Conservation (phyloP, 2,797 vertebrate genomes). For the Acridotheres tristis region DNA sequence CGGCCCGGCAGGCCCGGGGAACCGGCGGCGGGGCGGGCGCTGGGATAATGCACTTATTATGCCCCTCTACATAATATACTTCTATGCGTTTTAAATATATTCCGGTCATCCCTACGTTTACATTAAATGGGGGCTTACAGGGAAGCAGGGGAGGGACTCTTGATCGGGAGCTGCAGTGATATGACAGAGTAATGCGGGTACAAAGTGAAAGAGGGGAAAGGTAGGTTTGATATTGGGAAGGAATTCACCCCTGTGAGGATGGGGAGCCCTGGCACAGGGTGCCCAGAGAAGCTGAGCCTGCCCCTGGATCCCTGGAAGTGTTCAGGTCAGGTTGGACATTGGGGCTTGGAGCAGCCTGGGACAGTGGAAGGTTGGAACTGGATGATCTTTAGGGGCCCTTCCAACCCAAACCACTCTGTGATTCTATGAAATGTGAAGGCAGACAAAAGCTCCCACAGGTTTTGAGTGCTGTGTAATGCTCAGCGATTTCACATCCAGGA, state of each 20-base stretch:
- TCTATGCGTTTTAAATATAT: rapidly evolving
- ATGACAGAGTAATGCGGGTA: rapidly evolving
- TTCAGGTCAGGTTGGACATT: rapidly evolving
- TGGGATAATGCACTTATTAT: rapidly evolving
- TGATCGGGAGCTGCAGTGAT: rapidly evolving
- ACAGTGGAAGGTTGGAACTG: rapidly evolving
- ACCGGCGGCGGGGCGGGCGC: not conserved
- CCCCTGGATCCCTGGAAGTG: not conserved
- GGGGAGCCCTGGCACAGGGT: not conserved
- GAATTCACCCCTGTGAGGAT: not conserved
- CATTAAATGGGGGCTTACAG: too few species aligned
- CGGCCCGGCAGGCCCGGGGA: not conserved
- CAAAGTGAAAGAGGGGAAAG: rapidly evolving
- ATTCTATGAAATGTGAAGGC: rapidly evolving
- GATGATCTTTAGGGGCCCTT: rapidly evolving
- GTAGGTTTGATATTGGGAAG: rapidly evolving
- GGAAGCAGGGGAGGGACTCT: not conserved
- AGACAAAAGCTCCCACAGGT: rapidly evolving
- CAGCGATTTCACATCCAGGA: not conserved
- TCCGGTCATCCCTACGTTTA: rapidly evolving
- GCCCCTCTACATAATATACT: rapidly evolving
- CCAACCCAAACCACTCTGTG: not conserved
- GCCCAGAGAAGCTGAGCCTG: not conserved
- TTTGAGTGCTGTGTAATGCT: rapidly evolving
- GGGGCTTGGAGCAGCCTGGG: rapidly evolving